phyloP scores from a whole-genome alignment of 1,140 invertebrate species.

The Caerostris extrusa region DNA sequence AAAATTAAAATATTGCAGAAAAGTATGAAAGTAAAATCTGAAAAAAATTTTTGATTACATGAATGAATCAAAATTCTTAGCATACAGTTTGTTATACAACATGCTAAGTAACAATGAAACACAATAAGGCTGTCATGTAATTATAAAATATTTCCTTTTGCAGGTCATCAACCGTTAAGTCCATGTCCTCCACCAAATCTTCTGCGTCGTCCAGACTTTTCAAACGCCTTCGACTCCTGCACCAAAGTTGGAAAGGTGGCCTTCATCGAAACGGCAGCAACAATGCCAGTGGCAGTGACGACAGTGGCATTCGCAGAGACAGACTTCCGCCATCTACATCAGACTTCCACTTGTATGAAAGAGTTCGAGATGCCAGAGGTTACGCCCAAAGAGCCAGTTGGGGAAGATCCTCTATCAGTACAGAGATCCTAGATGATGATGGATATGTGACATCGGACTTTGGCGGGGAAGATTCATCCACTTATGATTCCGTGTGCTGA shows the following conservation, averaged over 20 bases:
- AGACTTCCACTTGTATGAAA: constrained; percentile 74
- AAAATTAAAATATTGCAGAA: too few relatives aligned
- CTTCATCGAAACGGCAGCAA: neutral
- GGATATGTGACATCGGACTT: constrained; percentile 77
- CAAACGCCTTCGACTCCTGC: constrained; percentile 65
- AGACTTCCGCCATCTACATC: constrained; percentile 27
- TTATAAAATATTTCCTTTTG: neutral
- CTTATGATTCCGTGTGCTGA: constrained; percentile 74
- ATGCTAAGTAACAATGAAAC: too few relatives aligned
- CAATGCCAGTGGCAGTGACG: constrained; percentile 21
- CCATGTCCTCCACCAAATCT: constrained; percentile 73
- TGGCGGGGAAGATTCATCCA: constrained; percentile 66
- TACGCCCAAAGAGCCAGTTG: constrained; percentile 41
- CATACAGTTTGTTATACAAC: too few relatives aligned
- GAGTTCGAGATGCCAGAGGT: constrained; percentile 24
- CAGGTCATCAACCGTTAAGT: constrained; percentile 72
- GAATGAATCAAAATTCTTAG: too few relatives aligned
- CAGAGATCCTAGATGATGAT: constrained; percentile 75
- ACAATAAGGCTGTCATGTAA: neutral
- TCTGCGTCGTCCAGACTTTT: constrained; percentile 72
- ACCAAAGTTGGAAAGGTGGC: constrained; percentile 68
- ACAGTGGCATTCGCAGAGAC: constrained; percentile 51
- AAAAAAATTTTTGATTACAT: too few relatives aligned
- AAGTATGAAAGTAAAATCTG: too few relatives aligned
- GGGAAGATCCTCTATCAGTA: constrained; percentile 69